A percentile compares a stretch with the other conserved stretches of the same genome.
phyloP scores from a whole-genome alignment of 2,797 vertebrate species.

The Harpagifer antarcticus region DNA sequence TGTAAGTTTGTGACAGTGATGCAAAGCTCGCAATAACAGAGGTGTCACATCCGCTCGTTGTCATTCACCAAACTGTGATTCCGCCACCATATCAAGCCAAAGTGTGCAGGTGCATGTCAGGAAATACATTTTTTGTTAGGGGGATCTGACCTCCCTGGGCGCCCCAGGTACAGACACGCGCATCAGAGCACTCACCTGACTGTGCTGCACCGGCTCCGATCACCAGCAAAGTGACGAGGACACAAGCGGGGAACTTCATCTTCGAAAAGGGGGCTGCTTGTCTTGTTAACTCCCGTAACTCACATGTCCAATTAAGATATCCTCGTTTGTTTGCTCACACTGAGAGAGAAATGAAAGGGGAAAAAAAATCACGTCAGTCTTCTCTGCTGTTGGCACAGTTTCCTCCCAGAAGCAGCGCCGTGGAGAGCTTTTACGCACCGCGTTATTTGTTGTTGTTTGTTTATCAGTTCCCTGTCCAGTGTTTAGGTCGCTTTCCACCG shows the following conservation, averaged over 20 bases:
- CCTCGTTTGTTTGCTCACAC: conserved; percentile 49
- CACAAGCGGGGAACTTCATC: conserved; percentile 81
- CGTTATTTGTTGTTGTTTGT: conserved; percentile 51
- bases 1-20: conserved; percentile 45
- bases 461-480: conserved; percentile 60
- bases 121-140: background rate
- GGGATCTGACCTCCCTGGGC: conserved; percentile 10
- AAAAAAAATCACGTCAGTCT: conserved; percentile 28
- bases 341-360: conserved; percentile 2
- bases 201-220: conserved; percentile 77
- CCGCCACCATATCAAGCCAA: accelerated
- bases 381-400: conserved; percentile 44
- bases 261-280: conserved; percentile 55
- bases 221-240: conserved; percentile 76
- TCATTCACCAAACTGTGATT: background rate
- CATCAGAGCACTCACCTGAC: conserved; percentile 81
- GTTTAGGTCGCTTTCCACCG: conserved; percentile 72
- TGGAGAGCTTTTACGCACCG: conserved; percentile 67
- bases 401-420: conserved; percentile 21
- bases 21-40: background rate
- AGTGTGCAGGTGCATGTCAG: background rate
- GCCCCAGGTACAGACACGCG: conserved; percentile 15
- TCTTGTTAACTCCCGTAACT: conserved; percentile 77
- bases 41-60: background rate
- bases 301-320: conserved; percentile 84